Evolutionary conservation across 2,113 vertebrate species (phyloP).

Genomic region (Scomber japonicus): DNA sequence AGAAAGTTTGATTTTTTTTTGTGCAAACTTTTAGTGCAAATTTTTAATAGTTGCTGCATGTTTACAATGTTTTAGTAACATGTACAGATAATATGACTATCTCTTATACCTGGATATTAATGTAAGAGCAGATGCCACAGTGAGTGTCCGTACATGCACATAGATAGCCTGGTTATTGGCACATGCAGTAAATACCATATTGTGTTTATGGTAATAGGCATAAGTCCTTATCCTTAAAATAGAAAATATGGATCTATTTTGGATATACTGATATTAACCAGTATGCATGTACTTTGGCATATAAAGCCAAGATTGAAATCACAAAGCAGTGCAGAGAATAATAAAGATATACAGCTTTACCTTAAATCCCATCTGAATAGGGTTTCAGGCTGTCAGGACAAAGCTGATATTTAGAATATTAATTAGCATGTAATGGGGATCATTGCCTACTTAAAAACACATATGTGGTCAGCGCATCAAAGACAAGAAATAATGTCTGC

Average conservation of each 20-base stretch:
- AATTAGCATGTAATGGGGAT: slow-evolving; percentile 24
- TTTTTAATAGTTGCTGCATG: not conserved
- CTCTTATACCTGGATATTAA: not conserved
- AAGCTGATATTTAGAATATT: slow-evolving; percentile 42
- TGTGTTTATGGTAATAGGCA: not conserved
- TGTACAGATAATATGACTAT: not conserved
- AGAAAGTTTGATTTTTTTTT: slow-evolving; percentile 29
- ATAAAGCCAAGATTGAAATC: not conserved
- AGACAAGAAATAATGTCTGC: slow-evolving; percentile 13
- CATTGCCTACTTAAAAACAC: slow-evolving; percentile 18
- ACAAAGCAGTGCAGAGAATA: not conserved
- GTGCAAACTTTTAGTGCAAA: slow-evolving; percentile 2
- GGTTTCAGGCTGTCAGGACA: not conserved
- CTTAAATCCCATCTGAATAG: slow-evolving; percentile 10
- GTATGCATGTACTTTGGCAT: not conserved
- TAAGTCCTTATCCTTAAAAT: not conserved
- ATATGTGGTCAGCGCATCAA: slow-evolving; percentile 20
- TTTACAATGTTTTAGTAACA: not conserved
- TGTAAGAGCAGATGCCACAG: not conserved
- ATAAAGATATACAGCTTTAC: not conserved
- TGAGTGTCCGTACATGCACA: not conserved
- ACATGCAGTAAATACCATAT: not conserved
- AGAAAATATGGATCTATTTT: not conserved
- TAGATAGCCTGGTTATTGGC: slow-evolving; percentile 1
- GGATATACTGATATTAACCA: not conserved